Evolutionary conservation across 1,140 invertebrate species (phyloP).

Genomic region (Platyscapa corneri): DNA sequence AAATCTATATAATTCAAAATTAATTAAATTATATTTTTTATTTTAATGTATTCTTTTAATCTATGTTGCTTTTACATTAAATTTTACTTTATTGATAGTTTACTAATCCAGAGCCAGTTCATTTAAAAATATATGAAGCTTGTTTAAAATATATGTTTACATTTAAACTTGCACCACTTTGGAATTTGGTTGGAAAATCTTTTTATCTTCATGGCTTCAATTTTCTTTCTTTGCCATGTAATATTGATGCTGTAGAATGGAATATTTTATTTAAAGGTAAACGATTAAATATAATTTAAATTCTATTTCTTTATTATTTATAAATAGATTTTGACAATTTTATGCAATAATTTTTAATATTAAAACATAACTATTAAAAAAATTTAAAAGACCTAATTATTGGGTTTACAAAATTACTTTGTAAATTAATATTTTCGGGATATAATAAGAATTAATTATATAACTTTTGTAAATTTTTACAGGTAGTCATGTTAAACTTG

Average conservation of each 20-base stretch:
- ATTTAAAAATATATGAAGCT: constrained; percentile 55
- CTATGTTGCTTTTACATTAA: too few species aligned
- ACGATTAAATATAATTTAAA: constrained; percentile 9
- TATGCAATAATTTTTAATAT: not conserved
- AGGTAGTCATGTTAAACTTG: constrained; percentile 48
- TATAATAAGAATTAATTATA: too few species aligned
- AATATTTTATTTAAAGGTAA: constrained; percentile 57
- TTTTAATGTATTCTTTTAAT: too few species aligned
- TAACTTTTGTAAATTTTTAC: constrained; percentile 25
- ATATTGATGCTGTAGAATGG: constrained; percentile 58
- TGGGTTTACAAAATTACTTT: too few species aligned
- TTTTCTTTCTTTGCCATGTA: constrained; percentile 55
- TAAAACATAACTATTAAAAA: too few species aligned
- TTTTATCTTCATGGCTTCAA: constrained; percentile 60
- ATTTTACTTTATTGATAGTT: constrained; percentile 22
- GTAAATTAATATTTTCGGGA: too few species aligned
- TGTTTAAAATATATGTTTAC: constrained; percentile 62
- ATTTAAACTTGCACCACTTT: constrained; percentile 59
- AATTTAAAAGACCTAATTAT: too few species aligned
- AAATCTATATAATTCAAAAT: too few species aligned
- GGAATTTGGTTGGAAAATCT: constrained; percentile 62
- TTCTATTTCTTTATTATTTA: not conserved
- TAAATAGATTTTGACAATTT: not conserved
- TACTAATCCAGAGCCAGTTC: constrained; percentile 44
- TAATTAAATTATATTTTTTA: too few species aligned